A percentile compares a stretch with the other conserved stretches of the same genome.
Evolutionary conservation across 2,113 vertebrate species (phyloP).

Genomic region (Mohoua ochrocephala): DNA sequence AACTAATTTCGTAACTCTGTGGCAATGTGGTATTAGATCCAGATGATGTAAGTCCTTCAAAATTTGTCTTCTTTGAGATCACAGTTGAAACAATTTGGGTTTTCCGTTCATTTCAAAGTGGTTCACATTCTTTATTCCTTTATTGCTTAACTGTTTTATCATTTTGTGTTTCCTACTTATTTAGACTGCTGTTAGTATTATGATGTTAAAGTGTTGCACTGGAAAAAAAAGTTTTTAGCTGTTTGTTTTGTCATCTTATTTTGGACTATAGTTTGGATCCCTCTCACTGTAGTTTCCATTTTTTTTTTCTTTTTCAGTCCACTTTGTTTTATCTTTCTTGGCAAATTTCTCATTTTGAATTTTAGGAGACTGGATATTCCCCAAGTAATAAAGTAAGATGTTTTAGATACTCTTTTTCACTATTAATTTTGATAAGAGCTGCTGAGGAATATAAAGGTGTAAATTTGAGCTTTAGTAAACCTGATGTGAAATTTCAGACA

Average conservation of each 20-base stretch:
- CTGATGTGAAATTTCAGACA: neutral
- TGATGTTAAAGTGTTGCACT: neutral
- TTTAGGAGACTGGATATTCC: neutral
- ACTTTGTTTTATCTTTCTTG: neutral
- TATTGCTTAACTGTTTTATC: no score
- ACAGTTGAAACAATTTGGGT: neutral
- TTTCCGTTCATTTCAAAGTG: neutral
- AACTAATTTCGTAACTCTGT: neutral
- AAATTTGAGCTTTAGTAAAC: neutral
- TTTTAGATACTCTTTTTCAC: neutral
- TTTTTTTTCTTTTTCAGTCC: neutral
- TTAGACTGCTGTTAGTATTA: neutral
- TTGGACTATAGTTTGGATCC: neutral
- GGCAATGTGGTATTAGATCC: neutral
- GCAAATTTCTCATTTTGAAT: neutral
- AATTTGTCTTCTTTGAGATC: neutral
- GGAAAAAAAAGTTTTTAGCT: fast-evolving
- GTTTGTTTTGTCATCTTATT: neutral
- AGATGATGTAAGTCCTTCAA: neutral
- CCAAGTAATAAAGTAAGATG: neutral
- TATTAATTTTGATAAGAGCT: neutral
- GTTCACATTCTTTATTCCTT: neutral
- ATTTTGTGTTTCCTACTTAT: neutral
- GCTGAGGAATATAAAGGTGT: neutral
- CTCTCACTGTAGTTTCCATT: neutral